phyloP scores from a whole-genome alignment of 1,140 invertebrate genomes.

The Camponotus pennsylvanicus region DNA sequence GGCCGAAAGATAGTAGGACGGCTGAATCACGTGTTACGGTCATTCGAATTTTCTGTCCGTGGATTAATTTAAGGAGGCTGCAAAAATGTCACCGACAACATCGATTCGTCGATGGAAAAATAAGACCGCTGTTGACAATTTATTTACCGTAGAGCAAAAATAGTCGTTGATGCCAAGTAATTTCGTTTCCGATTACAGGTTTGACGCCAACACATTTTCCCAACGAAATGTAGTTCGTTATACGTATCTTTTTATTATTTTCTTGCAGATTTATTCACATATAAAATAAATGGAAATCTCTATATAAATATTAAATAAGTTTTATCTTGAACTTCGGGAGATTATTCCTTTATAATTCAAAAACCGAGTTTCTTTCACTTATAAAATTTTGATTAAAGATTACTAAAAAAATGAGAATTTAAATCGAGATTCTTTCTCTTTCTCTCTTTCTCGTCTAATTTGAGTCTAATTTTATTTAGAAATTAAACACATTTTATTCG shows the following conservation, averaged over 20 bases:
- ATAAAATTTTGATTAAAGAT: slow-evolving; percentile 4
- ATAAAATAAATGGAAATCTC: neutral
- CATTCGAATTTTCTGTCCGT: slow-evolving; percentile 53
- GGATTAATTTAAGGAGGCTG: slow-evolving; percentile 57
- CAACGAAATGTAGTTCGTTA: neutral
- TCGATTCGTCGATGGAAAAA: slow-evolving; percentile 22
- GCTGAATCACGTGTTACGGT: slow-evolving; percentile 32
- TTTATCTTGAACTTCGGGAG: neutral
- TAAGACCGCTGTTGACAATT: slow-evolving; percentile 1
- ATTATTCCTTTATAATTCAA: slow-evolving; percentile 21
- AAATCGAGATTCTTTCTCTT: too few species aligned
- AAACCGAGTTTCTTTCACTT: too few species aligned
- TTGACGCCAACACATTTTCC: slow-evolving; percentile 11
- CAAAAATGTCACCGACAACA: slow-evolving; percentile 26
- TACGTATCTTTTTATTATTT: neutral
- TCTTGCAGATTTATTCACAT: neutral
- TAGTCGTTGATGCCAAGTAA: slow-evolving; percentile 23
- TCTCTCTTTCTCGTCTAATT: neutral
- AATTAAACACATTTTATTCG: neutral
- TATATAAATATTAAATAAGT: neutral
- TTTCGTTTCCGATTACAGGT: slow-evolving; percentile 18
- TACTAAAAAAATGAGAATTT: neutral
- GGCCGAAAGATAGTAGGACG: neutral
- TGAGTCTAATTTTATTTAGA: neutral
- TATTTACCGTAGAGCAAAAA: slow-evolving; percentile 42